Evolutionary conservation across 2,113 vertebrate species (phyloP).

Genomic region (Percina caprodes): DNA sequence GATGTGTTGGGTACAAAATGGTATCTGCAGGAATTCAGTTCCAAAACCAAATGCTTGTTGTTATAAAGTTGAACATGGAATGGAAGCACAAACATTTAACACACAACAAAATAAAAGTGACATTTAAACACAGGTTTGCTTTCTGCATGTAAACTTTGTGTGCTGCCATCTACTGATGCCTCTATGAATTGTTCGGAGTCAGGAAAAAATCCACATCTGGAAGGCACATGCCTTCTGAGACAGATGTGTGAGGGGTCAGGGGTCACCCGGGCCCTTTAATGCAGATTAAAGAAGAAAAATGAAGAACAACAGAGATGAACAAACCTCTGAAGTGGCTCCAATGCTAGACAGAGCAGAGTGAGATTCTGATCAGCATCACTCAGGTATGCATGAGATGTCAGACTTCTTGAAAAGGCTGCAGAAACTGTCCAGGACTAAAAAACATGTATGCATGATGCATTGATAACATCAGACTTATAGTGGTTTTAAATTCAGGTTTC

Average conservation of each 20-base stretch:
- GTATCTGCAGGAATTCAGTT: background rate
- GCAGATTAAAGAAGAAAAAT: conserved; percentile 78
- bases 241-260: conserved; percentile 76
- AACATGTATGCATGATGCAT: background rate
- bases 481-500: background rate
- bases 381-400: conserved; percentile 26
- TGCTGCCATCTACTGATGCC: conserved; percentile 78
- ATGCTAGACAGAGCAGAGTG: conserved; percentile 25
- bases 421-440: background rate
- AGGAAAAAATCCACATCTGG: conserved; percentile 81
- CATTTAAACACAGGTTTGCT: background rate
- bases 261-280: conserved; percentile 73
- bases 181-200: conserved; percentile 29
- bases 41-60: background rate
- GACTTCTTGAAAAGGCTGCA: background rate
- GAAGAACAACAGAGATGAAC: conserved; percentile 75
- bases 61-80: background rate
- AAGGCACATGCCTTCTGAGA: conserved; percentile 78
- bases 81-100: conserved; percentile 3
- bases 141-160: conserved; percentile 12
- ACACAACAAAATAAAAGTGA: background rate
- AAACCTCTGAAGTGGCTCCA: conserved; percentile 72
- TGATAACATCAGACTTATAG: background rate
- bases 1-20: background rate
- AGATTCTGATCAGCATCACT: conserved; percentile 51